Base-by-base conservation (phyloP, 2,797 vertebrate genomes). In the Ispidina lecontei region DNA sequence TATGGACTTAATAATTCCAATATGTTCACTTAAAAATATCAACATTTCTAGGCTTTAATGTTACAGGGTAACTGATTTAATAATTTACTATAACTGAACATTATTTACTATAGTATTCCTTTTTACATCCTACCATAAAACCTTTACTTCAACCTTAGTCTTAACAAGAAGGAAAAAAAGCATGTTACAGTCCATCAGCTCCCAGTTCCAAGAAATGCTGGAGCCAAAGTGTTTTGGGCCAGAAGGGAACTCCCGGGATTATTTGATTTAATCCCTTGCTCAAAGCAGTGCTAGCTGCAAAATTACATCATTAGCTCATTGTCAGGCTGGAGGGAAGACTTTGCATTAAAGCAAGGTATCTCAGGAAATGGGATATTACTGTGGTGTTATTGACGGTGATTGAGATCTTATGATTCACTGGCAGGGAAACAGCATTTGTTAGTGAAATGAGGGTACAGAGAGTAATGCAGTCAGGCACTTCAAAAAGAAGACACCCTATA, bases 391-490 rank as follows among this genome's bases (percentile, higher is more conserved):
- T 82, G 64, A 82, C 39, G 22, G 54, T 83, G 83, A 74, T 35
- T 74, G 81, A 90, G 84, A 74, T 51, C 68, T 90, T 82, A 73
- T 15, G 41, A 88, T 80, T 80, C 92, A 85, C 12, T 55, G 60
- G 25, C 56, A 87, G 29, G 54, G 46, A 76, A 76, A 80, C 29
- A 89, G 51, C 67, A 71, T 80, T 92, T 90, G 51, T 77, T 62
- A 84, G 68, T 82, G 71, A 95, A 82, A 89, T 85, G 31, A 74
- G 26, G 62, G n/a, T n/a, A 29, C 41, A 35, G 44, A 54, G 20
- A 73, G 14, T 51, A 59, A 69, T 9, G 20, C 21, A 55, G 62
- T 39, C 31, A 83, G 39, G 11, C 44, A 71, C 63, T 82, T 91
- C 19, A 29, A 67, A 88, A 81, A 59, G 26, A 69, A 70, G 51